These are phyloP conservation scores for Drosophila maculinotata DNA, from an alignment of 2,888 invertebrate species.

Conservation along the genomic window DNA sequence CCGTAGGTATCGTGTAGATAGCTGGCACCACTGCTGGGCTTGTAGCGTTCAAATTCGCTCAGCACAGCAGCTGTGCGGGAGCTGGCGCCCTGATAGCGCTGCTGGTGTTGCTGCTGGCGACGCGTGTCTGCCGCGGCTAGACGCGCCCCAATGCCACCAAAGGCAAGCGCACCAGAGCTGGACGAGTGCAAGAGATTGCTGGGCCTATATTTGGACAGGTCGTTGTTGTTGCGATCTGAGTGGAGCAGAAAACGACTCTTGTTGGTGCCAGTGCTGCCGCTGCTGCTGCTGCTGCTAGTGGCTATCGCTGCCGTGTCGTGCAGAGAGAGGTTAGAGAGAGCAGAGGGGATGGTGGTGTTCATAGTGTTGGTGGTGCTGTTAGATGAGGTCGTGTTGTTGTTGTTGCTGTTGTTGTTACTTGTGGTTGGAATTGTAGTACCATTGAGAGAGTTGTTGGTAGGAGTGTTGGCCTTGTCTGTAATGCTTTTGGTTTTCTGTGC, in stretches of 20 bases:
- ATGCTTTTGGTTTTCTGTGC: slow-evolving; percentile 56
- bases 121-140: slow-evolving; percentile 72
- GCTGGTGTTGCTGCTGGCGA: slow-evolving; percentile 63
- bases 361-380: slow-evolving; percentile 46
- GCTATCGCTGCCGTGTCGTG: slow-evolving; percentile 74
- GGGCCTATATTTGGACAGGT: slow-evolving; percentile 81
- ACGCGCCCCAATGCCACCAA: slow-evolving; percentile 83
- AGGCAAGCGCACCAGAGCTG: slow-evolving; percentile 82
- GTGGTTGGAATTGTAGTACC: slow-evolving; percentile 34
- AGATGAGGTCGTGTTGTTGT: slow-evolving; percentile 47
- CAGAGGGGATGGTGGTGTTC: slow-evolving; percentile 45
- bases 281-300: slow-evolving; percentile 81
- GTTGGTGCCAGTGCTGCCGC: slow-evolving; percentile 83
- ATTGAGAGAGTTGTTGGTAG: slow-evolving; percentile 75
- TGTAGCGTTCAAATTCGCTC: slow-evolving; percentile 74
- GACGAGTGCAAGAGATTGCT: slow-evolving; percentile 80
- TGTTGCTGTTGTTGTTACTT: slow-evolving; percentile 33
- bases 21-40: slow-evolving; percentile 54
- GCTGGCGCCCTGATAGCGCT: slow-evolving; percentile 73
- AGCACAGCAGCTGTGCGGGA: slow-evolving; percentile 75
- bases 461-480: slow-evolving; percentile 61
- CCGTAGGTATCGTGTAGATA: slow-evolving; percentile 80
- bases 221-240: slow-evolving; percentile 80
- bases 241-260: slow-evolving; percentile 75
- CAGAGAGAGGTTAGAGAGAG: slow-evolving; percentile 78